Evolutionary conservation across 2,797 vertebrate genomes (phyloP).

Genomic region (Thalassophryne amazonica): DNA sequence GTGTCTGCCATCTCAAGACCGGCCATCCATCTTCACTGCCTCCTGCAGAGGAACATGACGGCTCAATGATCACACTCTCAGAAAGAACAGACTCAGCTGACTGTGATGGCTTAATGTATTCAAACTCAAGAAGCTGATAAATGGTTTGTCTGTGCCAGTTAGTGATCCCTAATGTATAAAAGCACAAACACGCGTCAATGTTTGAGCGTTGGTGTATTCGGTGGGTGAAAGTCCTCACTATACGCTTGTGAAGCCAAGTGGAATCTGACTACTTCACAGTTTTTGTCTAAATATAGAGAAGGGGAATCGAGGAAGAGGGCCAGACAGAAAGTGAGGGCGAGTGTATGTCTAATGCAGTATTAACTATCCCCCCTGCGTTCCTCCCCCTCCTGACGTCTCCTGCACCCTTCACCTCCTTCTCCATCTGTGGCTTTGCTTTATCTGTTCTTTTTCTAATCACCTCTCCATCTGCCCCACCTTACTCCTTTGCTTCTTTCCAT

Average conservation of each 20-base stretch:
- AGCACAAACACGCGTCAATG: constrained; percentile 1
- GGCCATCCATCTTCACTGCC: constrained; percentile 44
- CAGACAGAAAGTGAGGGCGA: constrained; percentile 49
- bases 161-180: constrained; percentile 25
- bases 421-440: constrained; percentile 59
- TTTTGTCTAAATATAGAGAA: constrained; percentile 78
- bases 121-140: constrained; percentile 45
- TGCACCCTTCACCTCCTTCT: constrained; percentile 56
- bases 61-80: constrained; percentile 53
- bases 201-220: constrained; percentile 11
- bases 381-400: constrained; percentile 54
- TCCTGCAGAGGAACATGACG: constrained; percentile 45
- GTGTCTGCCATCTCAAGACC: constrained; percentile 46
- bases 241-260: constrained; percentile 64
- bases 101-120: constrained; percentile 41
- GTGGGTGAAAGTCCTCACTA: constrained; percentile 65
- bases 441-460: constrained; percentile 30
- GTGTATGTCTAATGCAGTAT: constrained; percentile 66
- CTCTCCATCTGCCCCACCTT: constrained; percentile 46
- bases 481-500: constrained; percentile 13
- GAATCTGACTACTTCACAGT: constrained; percentile 77
- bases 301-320: constrained; percentile 43
- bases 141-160: constrained; percentile 19
- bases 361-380: constrained; percentile 58
- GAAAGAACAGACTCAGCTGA: constrained; percentile 33